Base-by-base conservation (phyloP, 2,797 vertebrate species). In the Chrysocyon brachyurus region DNA sequence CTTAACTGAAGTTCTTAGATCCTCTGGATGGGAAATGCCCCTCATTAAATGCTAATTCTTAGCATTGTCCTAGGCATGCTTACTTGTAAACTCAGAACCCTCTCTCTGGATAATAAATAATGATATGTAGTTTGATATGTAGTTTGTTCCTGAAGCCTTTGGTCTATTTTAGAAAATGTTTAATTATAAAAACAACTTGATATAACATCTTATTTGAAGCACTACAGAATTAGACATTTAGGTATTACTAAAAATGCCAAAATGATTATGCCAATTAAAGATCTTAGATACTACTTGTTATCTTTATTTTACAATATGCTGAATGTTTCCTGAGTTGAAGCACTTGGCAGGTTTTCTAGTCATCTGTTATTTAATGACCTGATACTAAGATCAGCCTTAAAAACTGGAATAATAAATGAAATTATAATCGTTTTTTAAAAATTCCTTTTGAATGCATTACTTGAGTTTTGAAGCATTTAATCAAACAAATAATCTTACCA, bases 131-230 rank as follows among this genome's bases (percentile, higher is more conserved):
- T n/a, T n/a, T 77, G 75, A 66, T 93, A 61, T 70, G 3, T 6
- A 64, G 11, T 89, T 96, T 77, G 49, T 28, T 91, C 81, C 66
- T 78, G 66, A 90, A 94, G 24, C 28, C 49, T 91, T 95, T 78
- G 10, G 49, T 79, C 15, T 87, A 1, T 54, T 84, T 83, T 26
- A 82, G 36, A 33, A 68, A 59, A 49, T 46, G 10, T 46, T 36
- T 82, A 92, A 52, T 75, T 70, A 52, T 77, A 87, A 79, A 70
- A 90, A 75, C 64, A 40, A 68, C 40, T n/a, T 40, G 31, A 70
- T 78, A 11, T 97, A 79, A 66, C 77, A 57, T 90, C 56, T 90
- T 95, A 26, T 72, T 90, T 56, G 63, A 95, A 10, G 52, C 56
- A 75, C 3, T 40, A 31, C 33, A 4, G 21, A 87, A 46, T 52